These are phyloP conservation scores for Euplagia quadripunctaria DNA, from an alignment of 2,888 invertebrate species.

Conservation along the genomic window DNA sequence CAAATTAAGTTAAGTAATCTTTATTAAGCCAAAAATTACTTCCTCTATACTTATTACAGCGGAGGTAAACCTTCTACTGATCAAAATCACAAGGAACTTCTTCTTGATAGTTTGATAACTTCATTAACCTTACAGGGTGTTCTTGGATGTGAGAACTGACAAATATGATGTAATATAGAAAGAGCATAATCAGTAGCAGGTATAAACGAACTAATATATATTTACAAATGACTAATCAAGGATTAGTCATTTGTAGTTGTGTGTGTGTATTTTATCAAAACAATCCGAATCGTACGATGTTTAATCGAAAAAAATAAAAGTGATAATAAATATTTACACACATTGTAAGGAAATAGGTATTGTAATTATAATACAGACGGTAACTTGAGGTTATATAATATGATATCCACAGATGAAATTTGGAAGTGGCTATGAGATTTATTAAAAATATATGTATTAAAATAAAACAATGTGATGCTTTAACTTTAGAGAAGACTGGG, in stretches of 20 bases:
- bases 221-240: background rate
- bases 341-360: background rate
- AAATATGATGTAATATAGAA: background rate
- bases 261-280: background rate
- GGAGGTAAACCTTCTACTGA: too few species aligned
- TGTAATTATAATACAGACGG: too few species aligned
- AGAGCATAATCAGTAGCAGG: background rate
- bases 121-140: background rate
- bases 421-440: too few species aligned
- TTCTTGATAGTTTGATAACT: background rate
- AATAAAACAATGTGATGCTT: too few species aligned
- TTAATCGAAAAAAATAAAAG: background rate
- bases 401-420: too few species aligned
- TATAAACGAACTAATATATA: background rate
- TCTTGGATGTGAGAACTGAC: background rate
- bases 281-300: background rate
- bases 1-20: too few species aligned
- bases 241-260: background rate
- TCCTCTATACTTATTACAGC: too few species aligned
- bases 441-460: too few species aligned
- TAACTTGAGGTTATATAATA: too few species aligned
- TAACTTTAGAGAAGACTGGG: too few species aligned
- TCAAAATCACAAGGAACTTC: too few species aligned
- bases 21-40: too few species aligned
- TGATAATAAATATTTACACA: background rate